Conservation (phyloP, 2,888 invertebrate species). For the Apoda limacodes region DNA sequence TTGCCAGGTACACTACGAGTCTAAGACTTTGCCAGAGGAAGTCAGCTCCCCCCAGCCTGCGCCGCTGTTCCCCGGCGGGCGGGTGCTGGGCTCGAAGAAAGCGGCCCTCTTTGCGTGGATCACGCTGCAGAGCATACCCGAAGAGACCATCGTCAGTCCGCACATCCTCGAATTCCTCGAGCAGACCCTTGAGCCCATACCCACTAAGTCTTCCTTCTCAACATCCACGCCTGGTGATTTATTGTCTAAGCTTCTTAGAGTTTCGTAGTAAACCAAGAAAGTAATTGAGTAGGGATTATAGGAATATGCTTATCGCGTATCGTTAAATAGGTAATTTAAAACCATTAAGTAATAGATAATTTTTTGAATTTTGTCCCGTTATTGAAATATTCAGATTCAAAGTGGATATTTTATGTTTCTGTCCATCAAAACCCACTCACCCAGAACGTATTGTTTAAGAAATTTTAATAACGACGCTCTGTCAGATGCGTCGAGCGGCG, state of each 20-base stretch:
- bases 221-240: constrained; percentile 47
- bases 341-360: too few relatives aligned
- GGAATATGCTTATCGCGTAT: too few relatives aligned
- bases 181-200: constrained; percentile 96
- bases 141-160: constrained; percentile 97
- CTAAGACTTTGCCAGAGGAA: constrained; percentile 77
- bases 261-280: too few relatives aligned
- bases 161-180: constrained; percentile 97
- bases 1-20: constrained; percentile 80
- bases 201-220: constrained; percentile 70
- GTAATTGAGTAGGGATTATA: too few relatives aligned
- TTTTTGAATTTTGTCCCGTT: too few relatives aligned
- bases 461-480: too few relatives aligned
- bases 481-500: constrained; percentile 27
- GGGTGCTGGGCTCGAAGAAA: constrained; percentile 81
- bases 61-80: constrained; percentile 19
- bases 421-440: too few relatives aligned
- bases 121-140: constrained; percentile 96
- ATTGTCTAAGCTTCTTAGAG: too few relatives aligned
- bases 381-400: too few relatives aligned
- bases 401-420: too few relatives aligned
- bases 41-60: constrained; percentile 49
- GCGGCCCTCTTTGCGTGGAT: constrained; percentile 95
- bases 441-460: too few relatives aligned
- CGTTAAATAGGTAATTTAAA: too few relatives aligned